Percentiles rank a stretch among this genome's conserved stretches.
These are phyloP conservation scores for Chionomys nivalis DNA, from an alignment of 2,113 vertebrate genomes.

Conservation along the genomic window DNA sequence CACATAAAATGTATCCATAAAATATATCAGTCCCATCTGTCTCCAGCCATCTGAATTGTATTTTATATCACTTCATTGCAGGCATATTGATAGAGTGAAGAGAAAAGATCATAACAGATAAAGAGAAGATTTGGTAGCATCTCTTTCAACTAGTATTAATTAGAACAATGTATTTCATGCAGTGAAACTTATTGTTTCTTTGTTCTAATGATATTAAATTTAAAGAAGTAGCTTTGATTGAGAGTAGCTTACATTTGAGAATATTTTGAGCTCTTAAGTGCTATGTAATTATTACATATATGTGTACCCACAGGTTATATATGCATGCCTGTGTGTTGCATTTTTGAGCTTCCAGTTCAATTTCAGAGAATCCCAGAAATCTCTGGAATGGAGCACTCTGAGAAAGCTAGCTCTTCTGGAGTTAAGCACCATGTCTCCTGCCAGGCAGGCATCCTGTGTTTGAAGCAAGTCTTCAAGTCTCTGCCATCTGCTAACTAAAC, in stretches of 20 bases:
- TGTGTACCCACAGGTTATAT: fast-evolving
- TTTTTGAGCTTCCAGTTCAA: neutral
- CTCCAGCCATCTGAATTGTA: neutral
- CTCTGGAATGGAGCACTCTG: neutral
- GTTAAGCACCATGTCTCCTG: neutral
- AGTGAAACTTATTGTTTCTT: neutral
- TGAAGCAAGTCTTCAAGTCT: neutral
- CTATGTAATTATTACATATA: neutral
- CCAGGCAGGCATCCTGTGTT: neutral
- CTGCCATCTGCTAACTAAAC: neutral
- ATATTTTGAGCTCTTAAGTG: neutral
- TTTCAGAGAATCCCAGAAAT: neutral
- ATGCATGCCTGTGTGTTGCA: neutral
- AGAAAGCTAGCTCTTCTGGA: fast-evolving
- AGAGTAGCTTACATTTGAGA: neutral
- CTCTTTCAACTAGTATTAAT: neutral
- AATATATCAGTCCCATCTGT: neutral
- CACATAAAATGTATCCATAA: neutral
- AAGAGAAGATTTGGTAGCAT: neutral
- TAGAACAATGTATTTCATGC: neutral
- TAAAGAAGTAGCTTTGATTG: neutral
- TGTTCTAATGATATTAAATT: neutral
- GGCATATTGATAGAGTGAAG: neutral
- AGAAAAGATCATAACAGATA: fast-evolving
- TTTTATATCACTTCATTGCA: neutral